These are phyloP conservation scores for Neocloeon triangulifer DNA, from an alignment of 1,140 invertebrate species.

Conservation along the genomic window DNA sequence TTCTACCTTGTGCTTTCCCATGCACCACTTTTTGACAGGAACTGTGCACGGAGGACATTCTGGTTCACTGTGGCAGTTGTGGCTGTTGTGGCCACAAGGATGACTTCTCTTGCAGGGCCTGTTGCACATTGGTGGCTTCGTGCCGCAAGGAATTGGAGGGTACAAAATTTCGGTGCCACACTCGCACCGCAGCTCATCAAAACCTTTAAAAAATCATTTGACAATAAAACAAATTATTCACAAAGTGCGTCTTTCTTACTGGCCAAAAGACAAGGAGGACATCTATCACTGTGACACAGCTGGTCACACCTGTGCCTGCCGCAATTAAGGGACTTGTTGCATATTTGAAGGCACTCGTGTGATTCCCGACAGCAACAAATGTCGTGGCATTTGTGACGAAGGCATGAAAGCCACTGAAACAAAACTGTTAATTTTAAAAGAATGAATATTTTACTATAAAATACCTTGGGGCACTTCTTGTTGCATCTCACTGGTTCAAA, in stretches of 20 bases:
- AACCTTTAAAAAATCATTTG: constrained; percentile 25
- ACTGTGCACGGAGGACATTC: constrained; percentile 85
- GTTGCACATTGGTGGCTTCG: constrained; percentile 53
- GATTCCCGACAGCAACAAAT: too few species aligned
- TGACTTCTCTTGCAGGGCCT: constrained; percentile 54
- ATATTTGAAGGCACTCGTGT: constrained; percentile 49
- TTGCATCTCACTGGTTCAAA: constrained; percentile 51
- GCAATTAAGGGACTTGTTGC: constrained; percentile 59
- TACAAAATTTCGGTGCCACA: constrained; percentile 68
- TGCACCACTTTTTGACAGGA: constrained; percentile 67
- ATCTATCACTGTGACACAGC: constrained; percentile 73
- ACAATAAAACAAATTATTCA: constrained; percentile 2
- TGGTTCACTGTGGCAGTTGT: constrained; percentile 48
- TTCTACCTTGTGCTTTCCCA: constrained; percentile 61
- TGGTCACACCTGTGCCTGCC: constrained; percentile 71
- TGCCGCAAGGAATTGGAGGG: constrained; percentile 81
- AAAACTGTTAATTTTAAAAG: too few species aligned
- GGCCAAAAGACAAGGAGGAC: constrained; percentile 54
- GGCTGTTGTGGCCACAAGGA: constrained; percentile 58
- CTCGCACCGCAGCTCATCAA: constrained; percentile 78
- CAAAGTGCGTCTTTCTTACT: constrained; percentile 28
- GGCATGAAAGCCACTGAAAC: too few species aligned
- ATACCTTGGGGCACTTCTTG: constrained; percentile 66
- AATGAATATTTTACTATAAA: constrained; percentile 1
- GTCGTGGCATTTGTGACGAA: too few species aligned